Conservation (phyloP, 2,888 invertebrate genomes). For the Erebia aethiops region DNA sequence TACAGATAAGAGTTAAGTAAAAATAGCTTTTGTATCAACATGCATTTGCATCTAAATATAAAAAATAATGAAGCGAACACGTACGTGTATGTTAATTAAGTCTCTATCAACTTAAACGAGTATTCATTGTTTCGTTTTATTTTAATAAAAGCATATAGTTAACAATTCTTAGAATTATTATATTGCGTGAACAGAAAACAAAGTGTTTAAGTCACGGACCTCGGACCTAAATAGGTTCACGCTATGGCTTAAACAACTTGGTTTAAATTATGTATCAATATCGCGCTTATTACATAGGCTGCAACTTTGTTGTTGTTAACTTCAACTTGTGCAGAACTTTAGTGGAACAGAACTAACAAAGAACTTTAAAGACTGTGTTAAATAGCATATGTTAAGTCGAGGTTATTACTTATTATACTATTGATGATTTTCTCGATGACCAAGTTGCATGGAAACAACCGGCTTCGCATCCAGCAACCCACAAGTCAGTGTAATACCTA, state of each 20-base stretch:
- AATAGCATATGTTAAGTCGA: too few relatives aligned
- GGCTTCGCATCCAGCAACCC: too few relatives aligned
- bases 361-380: too few relatives aligned
- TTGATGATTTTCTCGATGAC: too few relatives aligned
- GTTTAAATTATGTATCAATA: not conserved
- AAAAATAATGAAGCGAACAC: too few relatives aligned
- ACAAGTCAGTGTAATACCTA: too few relatives aligned
- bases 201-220: not conserved
- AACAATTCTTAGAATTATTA: not conserved
- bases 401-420: too few relatives aligned
- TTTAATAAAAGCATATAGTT: not conserved
- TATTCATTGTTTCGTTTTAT: not conserved
- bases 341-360: too few relatives aligned
- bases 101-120: not conserved
- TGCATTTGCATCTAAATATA: too few relatives aligned
- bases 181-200: not conserved
- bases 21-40: too few relatives aligned
- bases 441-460: too few relatives aligned
- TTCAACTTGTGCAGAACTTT: not conserved
- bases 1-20: too few relatives aligned
- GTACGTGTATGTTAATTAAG: not conserved
- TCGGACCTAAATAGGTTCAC: constrained; percentile 1
- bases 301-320: not conserved
- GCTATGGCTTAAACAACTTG: constrained; percentile 2
- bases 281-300: not conserved